Base-by-base conservation (phyloP, 1,140 invertebrate genomes). In the Trichomalopsis sarcophagae region DNA sequence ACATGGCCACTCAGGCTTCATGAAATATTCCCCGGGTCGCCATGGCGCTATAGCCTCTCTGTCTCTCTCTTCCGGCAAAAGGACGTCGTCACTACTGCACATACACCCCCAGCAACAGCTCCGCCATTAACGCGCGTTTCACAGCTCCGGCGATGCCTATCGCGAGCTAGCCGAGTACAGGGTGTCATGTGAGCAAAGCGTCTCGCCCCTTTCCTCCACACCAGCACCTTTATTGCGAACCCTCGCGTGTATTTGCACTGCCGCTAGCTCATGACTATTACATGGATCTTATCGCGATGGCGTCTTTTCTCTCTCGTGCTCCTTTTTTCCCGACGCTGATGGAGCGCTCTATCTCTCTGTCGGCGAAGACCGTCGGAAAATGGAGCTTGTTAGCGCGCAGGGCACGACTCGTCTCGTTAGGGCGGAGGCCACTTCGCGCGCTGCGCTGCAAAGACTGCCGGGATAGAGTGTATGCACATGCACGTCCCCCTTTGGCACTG, bases 11-110 rank as follows among this genome's bases (percentile, higher is more conserved):
- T 71, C 68, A 33, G 9, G 87, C 87, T 89, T 87, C 87, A 84
- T 90, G 86, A 88, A 88, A 89, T 87, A 87, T 90, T 89, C 90
- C 89, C 89, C 89, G 86, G 74, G 90, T 91, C 23, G 79, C 5
- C 17, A 5, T 2, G 78, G 6, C 47, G 47, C 47, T 47, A 10
- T 11, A 13, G 44, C 44, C 50, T 4, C 50, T 55, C 5, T 55
- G 13, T 14, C 50, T 55, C 50, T 21, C 55, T 13, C 55, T 62
- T 62, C 17, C 5, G 2, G 17, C 55, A n/a, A 62, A 62, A 62
- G 55, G 55, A 62, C 21, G 55, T 62, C 55, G 21, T n/a, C 55
- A 21, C 55, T 11, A 17, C 68, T 11, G 68, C 68, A 33, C 27
- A 71, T 11, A 2, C 33, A 89, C 85, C 85, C 90, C 87, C 89